Evolutionary conservation across 2,888 invertebrate species (phyloP).

Genomic region (Plusia festucae): DNA sequence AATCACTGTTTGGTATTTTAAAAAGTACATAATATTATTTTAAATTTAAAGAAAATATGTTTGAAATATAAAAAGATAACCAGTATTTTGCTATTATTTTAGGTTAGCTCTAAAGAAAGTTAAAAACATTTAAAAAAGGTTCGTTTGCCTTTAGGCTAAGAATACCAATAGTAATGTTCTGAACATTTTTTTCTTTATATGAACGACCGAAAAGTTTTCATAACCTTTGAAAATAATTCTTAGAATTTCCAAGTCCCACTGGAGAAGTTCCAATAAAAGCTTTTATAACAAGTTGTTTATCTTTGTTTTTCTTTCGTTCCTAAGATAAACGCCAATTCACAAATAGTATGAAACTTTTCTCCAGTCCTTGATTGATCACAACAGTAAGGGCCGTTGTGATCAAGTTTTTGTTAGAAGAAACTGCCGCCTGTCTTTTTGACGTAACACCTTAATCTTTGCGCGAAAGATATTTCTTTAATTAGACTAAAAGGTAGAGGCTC

Average conservation of each 20-base stretch:
- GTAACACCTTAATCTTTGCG: not conserved
- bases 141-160: not conserved
- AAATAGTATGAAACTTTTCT: conserved; percentile 68
- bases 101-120: not conserved
- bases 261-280: conserved; percentile 62
- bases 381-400: conserved; percentile 14
- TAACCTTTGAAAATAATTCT: conserved; percentile 21
- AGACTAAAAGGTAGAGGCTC: too few species aligned
- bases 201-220: conserved; percentile 16
- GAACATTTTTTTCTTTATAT: conserved; percentile 1
- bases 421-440: not conserved
- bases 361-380: conserved; percentile 71
- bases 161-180: not conserved
- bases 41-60: too few species aligned
- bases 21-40: too few species aligned
- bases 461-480: too few species aligned
- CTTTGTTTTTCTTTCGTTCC: conserved; percentile 67
- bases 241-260: conserved; percentile 12
- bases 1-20: too few species aligned
- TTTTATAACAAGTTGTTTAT: conserved; percentile 71
- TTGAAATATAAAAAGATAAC: too few species aligned
- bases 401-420: not conserved
- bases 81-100: not conserved
- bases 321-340: conserved; percentile 72
- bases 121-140: not conserved